phyloP scores from a whole-genome alignment of 2,888 invertebrate genomes.

The Acheta domesticus region DNA sequence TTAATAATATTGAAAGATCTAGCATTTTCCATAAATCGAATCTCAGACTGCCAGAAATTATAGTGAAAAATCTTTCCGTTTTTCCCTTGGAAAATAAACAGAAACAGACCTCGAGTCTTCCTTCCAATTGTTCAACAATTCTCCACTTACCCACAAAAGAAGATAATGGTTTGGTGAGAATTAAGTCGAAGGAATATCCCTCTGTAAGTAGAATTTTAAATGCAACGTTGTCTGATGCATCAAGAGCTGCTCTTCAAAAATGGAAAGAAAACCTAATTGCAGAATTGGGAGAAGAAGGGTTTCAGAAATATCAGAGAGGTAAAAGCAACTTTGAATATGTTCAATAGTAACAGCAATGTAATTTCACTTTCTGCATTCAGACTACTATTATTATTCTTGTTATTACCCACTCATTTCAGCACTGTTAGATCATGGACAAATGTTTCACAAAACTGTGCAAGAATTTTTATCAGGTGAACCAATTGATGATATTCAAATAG shows the following conservation, averaged over 20 bases:
- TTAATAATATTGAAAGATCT: neutral
- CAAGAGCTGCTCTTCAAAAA: constrained; percentile 56
- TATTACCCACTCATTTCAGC: constrained; percentile 45
- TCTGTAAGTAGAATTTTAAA: constrained; percentile 65
- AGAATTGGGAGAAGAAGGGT: constrained; percentile 65
- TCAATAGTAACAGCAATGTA: no score
- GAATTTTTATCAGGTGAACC: constrained; percentile 49
- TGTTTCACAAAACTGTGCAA: constrained; percentile 60
- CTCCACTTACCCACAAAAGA: no score
- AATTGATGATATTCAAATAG: constrained; percentile 34
- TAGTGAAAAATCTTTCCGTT: constrained; percentile 35
- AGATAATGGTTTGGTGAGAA: constrained; percentile 21
- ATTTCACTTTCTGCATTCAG: no score
- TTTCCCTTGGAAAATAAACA: constrained; percentile 35
- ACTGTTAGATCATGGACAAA: constrained; percentile 58
- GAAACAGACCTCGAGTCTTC: no score
- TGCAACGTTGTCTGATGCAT: constrained; percentile 63
- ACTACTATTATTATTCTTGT: neutral
- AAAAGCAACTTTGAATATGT: constrained; percentile 35
- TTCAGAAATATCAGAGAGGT: constrained; percentile 63
- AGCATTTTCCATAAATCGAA: neutral
- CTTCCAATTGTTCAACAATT: no score
- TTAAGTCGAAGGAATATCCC: constrained; percentile 45
- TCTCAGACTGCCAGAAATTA: constrained; percentile 32
- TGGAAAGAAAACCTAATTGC: constrained; percentile 67